phyloP scores from a whole-genome alignment of 2,888 invertebrate genomes.

The Uropetala carovei region DNA sequence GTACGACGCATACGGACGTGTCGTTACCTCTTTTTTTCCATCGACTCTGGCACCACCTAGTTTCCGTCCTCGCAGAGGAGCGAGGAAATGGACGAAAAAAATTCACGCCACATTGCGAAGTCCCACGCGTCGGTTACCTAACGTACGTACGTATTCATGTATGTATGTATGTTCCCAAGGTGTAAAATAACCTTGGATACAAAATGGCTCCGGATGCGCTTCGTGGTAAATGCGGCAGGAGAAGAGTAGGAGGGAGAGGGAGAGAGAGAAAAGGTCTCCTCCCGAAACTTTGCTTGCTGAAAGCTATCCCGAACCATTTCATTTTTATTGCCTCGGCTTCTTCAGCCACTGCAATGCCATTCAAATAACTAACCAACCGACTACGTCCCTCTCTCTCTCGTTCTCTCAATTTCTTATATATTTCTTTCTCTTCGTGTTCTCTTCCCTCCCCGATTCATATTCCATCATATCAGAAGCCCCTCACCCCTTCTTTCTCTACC shows the following conservation, averaged over 20 bases:
- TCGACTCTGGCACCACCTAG: neutral
- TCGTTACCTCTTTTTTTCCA: neutral
- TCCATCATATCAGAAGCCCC: neutral
- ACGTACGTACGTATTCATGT: neutral
- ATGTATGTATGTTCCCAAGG: neutral
- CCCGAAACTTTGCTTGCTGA: neutral
- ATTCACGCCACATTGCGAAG: neutral
- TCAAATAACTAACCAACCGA: neutral
- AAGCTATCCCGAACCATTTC: neutral
- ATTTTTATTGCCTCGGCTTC: neutral
- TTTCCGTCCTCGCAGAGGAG: neutral
- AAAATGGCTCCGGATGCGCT: neutral
- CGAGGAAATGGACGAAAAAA: neutral
- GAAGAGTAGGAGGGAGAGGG: too few species aligned
- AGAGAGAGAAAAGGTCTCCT: too few species aligned
- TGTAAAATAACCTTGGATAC: neutral
- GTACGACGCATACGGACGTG: neutral
- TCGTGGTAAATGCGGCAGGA: neutral
- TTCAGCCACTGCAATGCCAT: neutral
- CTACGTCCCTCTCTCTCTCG: neutral
- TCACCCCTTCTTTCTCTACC: neutral
- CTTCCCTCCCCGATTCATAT: neutral
- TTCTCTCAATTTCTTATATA: neutral
- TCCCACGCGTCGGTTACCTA: neutral
- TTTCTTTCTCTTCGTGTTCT: neutral